A percentile compares a stretch with the other conserved stretches of the same genome.
phyloP scores from a whole-genome alignment of 37 sponge, comb jelly and placozoan genomes.

The Trichoplax adhaerens region DNA sequence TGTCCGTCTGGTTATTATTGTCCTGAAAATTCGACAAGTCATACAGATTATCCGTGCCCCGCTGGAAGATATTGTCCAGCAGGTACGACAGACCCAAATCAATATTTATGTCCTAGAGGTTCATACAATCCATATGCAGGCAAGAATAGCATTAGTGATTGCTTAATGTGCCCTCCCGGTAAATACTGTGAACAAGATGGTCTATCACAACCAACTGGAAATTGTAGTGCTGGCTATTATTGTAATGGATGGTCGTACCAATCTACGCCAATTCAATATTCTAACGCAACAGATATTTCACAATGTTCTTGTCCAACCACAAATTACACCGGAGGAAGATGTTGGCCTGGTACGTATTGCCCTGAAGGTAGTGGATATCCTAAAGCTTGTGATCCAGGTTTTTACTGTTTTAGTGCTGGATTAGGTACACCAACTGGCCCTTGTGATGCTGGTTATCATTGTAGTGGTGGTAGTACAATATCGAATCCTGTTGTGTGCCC shows the following conservation, averaged over 20 bases:
- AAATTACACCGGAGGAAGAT: conserved; percentile 4
- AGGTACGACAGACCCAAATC: neutral
- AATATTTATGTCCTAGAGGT: too few relatives aligned
- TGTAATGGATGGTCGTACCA: neutral
- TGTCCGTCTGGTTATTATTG: conserved; percentile 32
- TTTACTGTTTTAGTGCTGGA: neutral
- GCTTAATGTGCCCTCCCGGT: conserved; percentile 14
- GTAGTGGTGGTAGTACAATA: too few relatives aligned
- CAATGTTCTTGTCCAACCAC: too few relatives aligned
- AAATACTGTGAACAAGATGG: conserved; percentile 10
- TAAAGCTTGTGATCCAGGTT: conserved; percentile 4
- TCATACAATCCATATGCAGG: too few relatives aligned
- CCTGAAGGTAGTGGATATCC: conserved; percentile 2
- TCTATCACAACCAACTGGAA: neutral
- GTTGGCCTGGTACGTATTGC: conserved; percentile 18
- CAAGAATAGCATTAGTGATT: too few relatives aligned
- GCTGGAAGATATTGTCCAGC: conserved; percentile 11
- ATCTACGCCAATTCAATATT: too few relatives aligned
- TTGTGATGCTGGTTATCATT: too few relatives aligned
- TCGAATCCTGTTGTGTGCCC: too few relatives aligned
- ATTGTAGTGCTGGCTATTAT: conserved; percentile 13
- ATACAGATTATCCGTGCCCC: conserved; percentile 16
- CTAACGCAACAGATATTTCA: too few relatives aligned
- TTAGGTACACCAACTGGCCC: too few relatives aligned
- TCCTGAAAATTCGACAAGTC: conserved; percentile 7